Evolutionary conservation across 2,888 invertebrate species (phyloP).

Genomic region (Hirtodrosophila trivittata): DNA sequence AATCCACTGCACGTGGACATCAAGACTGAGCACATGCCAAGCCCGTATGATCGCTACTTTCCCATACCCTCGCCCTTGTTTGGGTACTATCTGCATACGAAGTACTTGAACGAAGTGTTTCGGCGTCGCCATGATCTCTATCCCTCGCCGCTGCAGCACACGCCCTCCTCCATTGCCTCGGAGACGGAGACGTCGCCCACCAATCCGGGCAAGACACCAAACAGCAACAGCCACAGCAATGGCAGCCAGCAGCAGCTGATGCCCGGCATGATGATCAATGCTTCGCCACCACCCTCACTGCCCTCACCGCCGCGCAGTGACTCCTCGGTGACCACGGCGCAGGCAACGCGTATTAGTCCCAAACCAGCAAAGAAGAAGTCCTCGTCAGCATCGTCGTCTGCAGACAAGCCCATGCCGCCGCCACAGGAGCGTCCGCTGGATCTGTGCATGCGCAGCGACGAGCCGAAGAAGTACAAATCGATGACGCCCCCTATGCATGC

Average conservation of each 20-base stretch:
- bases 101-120: conserved; percentile 87
- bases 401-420: conserved; percentile 83
- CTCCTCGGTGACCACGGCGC: conserved; percentile 68
- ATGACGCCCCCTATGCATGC: conserved; percentile 68
- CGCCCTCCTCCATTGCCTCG: conserved; percentile 82
- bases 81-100: conserved; percentile 87
- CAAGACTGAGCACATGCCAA: conserved; percentile 83
- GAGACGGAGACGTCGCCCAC: conserved; percentile 79
- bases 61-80: conserved; percentile 84
- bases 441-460: conserved; percentile 88
- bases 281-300: conserved; percentile 72
- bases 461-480: conserved; percentile 76
- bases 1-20: conserved; percentile 83
- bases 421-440: conserved; percentile 94
- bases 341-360: conserved; percentile 54
- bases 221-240: conserved; percentile 32
- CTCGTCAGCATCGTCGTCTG: conserved; percentile 31
- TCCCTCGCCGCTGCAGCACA: conserved; percentile 81
- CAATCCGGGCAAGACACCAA: conserved; percentile 48
- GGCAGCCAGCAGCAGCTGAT: conserved; percentile 39
- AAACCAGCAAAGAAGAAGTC: conserved; percentile 67
- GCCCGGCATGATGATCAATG: conserved; percentile 56
- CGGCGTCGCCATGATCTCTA: conserved; percentile 87
- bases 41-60: conserved; percentile 84
- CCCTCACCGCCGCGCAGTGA: conserved; percentile 81